Evolutionary conservation across 2,113 vertebrate genomes (phyloP), one percentile per base, ranked within the genome.

Genomic region (Rutilus rutilus): DNA sequence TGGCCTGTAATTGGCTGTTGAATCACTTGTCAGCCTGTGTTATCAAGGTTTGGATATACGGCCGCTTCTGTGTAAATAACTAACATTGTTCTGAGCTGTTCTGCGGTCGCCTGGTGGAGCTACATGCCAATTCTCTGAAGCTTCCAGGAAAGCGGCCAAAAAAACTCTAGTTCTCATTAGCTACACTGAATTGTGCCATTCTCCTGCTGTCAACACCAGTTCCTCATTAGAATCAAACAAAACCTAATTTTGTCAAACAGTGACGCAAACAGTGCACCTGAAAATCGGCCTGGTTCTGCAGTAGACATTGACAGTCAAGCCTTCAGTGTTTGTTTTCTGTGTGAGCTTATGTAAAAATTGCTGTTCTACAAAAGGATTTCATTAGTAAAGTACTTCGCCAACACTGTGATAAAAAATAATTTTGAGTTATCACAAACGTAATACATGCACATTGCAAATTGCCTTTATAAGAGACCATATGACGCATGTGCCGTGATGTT

Each of bases 171-270:
- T 82, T n/a, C 79, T 82, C 71, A 67, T 82, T 86, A 86, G 78
- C 50, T 62, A 67, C 62, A 60, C 71, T 45, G 62, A 75, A 73
- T 77, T 82, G 57, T 65, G 79, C 85, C 57, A 64, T 67, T 86
- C 79, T 86, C 71, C 85, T 86, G 67, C 79, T 86, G 71, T 86
- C 79, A 76, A 79, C 60, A 54, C 36, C 71, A 54, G 30, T 86
- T 76, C 64, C 69, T 60, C 36, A 76, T 77, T 62, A 86, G 57
- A 86, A 75, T 42, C 25, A 65, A 50, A 86, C 64, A 62, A 86
- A 86, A 75, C 65, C 5, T 75, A 1, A 80, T 82, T 77, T 65
- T 76, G 59, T 47, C 74, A 23, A n/a, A 52, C 60, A 59, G 59
- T n/a, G 52, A 42, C n/a, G 5, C 36, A 33, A 21, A 27, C 33